A percentile compares a stretch with the other conserved stretches of the same genome.
Conservation (phyloP, 2,113 vertebrate genomes). For the human (Homo sapiens) region DNA sequence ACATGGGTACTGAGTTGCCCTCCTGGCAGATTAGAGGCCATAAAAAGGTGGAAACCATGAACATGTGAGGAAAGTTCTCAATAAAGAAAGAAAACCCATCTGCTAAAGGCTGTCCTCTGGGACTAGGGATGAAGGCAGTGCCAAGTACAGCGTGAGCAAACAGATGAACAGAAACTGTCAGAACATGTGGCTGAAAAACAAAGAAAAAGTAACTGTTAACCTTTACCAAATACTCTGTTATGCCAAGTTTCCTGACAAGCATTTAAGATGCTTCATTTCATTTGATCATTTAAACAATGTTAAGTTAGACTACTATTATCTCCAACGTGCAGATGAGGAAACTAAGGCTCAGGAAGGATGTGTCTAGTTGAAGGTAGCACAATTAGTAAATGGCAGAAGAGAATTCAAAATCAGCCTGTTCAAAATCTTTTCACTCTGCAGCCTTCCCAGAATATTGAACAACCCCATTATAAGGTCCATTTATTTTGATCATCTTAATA, state of each 20-base stretch:
- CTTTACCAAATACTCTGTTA: not conserved
- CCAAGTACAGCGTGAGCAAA: not conserved
- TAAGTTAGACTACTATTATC: not conserved
- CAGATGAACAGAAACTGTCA: not conserved
- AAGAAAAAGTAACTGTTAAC: not conserved
- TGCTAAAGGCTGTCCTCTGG: not conserved
- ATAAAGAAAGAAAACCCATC: not conserved
- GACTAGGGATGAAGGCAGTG: not conserved
- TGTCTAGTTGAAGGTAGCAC: not conserved
- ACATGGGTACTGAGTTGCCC: not conserved
- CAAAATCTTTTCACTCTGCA: not conserved
- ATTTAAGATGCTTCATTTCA: not conserved
- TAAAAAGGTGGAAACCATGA: not conserved
- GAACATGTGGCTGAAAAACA: not conserved
- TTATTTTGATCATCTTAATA: not conserved
- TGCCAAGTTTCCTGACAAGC: not conserved
- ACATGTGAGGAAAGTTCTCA: not conserved
- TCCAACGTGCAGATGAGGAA: not conserved
- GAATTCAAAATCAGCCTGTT: not conserved
- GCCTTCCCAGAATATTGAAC: not conserved
- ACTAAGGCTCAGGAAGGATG: not conserved
- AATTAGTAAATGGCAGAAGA: not conserved
- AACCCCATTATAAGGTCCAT: not conserved
- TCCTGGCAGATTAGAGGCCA: not conserved
- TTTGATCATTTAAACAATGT: not conserved